Base-by-base conservation (phyloP, 2,888 invertebrate species). In the Exephanes ischioxanthus region DNA sequence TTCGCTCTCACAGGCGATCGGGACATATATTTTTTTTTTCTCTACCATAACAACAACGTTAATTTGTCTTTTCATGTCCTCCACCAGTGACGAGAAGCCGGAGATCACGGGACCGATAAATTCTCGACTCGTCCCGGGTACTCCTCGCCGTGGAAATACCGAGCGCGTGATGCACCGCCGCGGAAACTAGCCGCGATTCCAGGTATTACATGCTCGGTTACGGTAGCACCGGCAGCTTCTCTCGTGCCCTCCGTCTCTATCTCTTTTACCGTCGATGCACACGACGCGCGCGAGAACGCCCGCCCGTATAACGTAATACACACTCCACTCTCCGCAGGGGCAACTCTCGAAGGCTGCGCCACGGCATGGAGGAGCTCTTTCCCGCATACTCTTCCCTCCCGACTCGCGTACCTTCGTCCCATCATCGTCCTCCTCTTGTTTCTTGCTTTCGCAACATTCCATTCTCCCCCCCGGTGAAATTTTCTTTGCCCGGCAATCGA, bases 191-290 rank as follows among this genome's bases (percentile, higher is more conserved):
- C 11, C 51, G 85, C 81, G 82, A 83, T 87, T 88, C 82, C 83
- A 79, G 85, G 86, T 86, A 87, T 86, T 86, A 88, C 87, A 87
- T 86, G 86, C 86, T 87, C 84, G 78, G 83, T 88, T 88, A 87
- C 84, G 79, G 82, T 80, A 89, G 89, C 75, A 88, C 71, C 86
- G 19, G 76, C 71, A 80, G 86, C 68, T 81, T 82, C 80, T 80
- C 77, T 80, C 66, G 58, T 68, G 70, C 63, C 33, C 83, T 72
- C 68, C 72, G 61, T 58, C 48, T 68, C 37, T 16, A 9, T 68
- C 41, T 72, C 30, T 48, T 72, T 22, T 58, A 72, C 61, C 71
- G 55, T 78, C 72, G 67, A 75, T 70, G 61, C 26, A 53, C 48
- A 51, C 79, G 58, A 79, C 68, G 83, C 71, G 67, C 71, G 79